Percentiles rank a stretch among this genome's conserved stretches.
Evolutionary conservation across 2,888 invertebrate species (phyloP).

Genomic region (Apocheima hispidaria): DNA sequence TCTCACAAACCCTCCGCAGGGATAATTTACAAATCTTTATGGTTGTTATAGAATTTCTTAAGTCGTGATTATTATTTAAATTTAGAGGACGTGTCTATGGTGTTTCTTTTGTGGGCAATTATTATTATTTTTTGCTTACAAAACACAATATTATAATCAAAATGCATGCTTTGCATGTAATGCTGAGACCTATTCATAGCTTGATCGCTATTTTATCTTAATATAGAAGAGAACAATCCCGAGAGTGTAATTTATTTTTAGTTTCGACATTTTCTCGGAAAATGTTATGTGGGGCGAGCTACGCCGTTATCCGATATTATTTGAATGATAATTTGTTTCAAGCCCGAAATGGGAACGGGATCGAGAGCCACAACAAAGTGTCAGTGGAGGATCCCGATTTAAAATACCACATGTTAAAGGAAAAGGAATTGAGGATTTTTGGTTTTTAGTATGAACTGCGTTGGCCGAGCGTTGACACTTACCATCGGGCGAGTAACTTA

Average conservation of each 20-base stretch:
- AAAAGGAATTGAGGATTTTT: background rate
- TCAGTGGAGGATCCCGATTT: background rate
- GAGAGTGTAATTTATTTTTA: slow-evolving; percentile 25
- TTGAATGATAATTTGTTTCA: slow-evolving; percentile 28
- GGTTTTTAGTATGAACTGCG: too few relatives aligned
- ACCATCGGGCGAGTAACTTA: too few relatives aligned
- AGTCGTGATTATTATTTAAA: background rate
- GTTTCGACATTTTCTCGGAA: slow-evolving; percentile 14
- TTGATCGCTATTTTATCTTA: slow-evolving; percentile 7
- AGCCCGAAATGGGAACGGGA: slow-evolving; percentile 6
- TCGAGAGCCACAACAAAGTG: slow-evolving; percentile 19
- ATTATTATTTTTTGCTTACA: background rate
- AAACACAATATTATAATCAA: too few relatives aligned
- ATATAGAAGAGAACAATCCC: slow-evolving; percentile 13
- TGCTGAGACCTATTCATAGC: too few relatives aligned
- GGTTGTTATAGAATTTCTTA: background rate
- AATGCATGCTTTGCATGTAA: too few relatives aligned
- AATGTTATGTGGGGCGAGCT: slow-evolving; percentile 20
- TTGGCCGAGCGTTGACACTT: too few relatives aligned
- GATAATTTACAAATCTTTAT: slow-evolving; percentile 21
- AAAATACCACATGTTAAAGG: slow-evolving; percentile 8
- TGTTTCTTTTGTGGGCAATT: background rate
- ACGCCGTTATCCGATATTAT: slow-evolving; percentile 27
- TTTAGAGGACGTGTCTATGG: background rate
- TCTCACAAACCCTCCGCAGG: slow-evolving; percentile 2